phyloP scores from a whole-genome alignment of 2,888 invertebrate genomes.

The Volucella inanis region DNA sequence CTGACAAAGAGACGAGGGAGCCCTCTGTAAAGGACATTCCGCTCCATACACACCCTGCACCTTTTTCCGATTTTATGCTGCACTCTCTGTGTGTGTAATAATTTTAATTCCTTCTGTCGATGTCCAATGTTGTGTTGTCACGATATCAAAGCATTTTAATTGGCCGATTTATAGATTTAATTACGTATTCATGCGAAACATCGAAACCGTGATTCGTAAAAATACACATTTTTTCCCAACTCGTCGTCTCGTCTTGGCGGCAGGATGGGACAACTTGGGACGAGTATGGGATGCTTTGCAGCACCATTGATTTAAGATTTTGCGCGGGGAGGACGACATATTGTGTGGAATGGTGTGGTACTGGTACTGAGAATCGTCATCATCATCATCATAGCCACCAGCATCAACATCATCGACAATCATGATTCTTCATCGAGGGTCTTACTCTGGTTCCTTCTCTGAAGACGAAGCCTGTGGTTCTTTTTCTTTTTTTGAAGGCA shows the following conservation, averaged over 20 bases:
- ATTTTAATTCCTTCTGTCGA: slow-evolving; percentile 77
- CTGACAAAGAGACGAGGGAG: not conserved
- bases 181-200: slow-evolving; percentile 84
- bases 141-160: slow-evolving; percentile 84
- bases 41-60: slow-evolving; percentile 3
- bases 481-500: no score
- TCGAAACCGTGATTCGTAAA: slow-evolving; percentile 84
- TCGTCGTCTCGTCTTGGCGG: slow-evolving; percentile 68
- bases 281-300: slow-evolving; percentile 16
- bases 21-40: slow-evolving; percentile 29
- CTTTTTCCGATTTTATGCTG: slow-evolving; percentile 53
- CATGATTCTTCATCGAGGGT: slow-evolving; percentile 74
- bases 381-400: slow-evolving; percentile 64
- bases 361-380: slow-evolving; percentile 74
- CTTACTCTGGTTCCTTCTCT: slow-evolving; percentile 28
- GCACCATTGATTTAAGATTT: slow-evolving; percentile 65
- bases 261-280: slow-evolving; percentile 20
- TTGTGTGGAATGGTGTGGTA: slow-evolving; percentile 61
- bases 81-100: slow-evolving; percentile 74
- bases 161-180: slow-evolving; percentile 84
- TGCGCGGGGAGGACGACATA: slow-evolving; percentile 44
- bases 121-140: slow-evolving; percentile 83
- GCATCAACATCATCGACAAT: slow-evolving; percentile 73
- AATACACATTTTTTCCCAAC: slow-evolving; percentile 80
- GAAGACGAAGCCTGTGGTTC: no score